phyloP scores from a whole-genome alignment of 2,888 invertebrate genomes.

The Andrena trimmerana region DNA sequence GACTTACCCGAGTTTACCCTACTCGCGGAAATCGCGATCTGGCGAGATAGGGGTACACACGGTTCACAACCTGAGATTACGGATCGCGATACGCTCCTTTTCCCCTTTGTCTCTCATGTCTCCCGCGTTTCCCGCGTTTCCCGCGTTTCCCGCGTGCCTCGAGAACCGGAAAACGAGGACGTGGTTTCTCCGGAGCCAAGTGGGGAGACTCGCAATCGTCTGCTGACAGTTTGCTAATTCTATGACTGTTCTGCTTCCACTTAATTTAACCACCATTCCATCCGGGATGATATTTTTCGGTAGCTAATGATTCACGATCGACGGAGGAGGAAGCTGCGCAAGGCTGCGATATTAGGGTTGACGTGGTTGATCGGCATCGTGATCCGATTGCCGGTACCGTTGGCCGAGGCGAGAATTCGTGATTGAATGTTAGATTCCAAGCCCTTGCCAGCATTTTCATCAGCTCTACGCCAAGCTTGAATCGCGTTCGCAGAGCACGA shows the following conservation, averaged over 20 bases:
- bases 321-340: not conserved
- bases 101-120: constrained; percentile 14
- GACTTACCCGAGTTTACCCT: no score
- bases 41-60: constrained; percentile 23
- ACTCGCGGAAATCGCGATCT: no score
- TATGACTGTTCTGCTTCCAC: not conserved
- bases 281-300: not conserved
- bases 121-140: not conserved
- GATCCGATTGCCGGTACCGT: not conserved
- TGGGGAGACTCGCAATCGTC: not conserved
- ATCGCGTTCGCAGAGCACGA: not conserved
- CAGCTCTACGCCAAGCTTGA: not conserved
- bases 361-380: not conserved
- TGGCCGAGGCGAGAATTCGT: no score
- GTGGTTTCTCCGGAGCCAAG: constrained; percentile 35
- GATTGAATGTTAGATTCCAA: no score
- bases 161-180: constrained; percentile 44
- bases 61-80: constrained; percentile 38
- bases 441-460: no score
- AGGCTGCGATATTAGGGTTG: not conserved
- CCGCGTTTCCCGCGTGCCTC: constrained; percentile 5
- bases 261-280: no score
- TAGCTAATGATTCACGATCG: not conserved
- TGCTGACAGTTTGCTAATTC: not conserved
- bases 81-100: constrained; percentile 32